Evolutionary conservation across 2,888 invertebrate species (phyloP).

Genomic region (Papilio protenor): DNA sequence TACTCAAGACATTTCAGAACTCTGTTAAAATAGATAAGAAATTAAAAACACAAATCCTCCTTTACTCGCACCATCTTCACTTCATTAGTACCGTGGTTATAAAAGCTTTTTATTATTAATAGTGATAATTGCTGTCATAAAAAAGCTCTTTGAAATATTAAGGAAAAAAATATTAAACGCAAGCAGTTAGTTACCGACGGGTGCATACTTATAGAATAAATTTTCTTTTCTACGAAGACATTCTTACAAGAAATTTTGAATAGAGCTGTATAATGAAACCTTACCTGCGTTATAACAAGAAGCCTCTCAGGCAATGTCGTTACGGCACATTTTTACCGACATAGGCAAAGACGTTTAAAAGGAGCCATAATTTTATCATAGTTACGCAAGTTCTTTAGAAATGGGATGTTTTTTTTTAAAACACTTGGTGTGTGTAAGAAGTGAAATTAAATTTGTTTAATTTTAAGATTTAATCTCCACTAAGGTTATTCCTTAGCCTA

Average conservation of each 20-base stretch:
- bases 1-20: background rate
- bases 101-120: slow-evolving; percentile 20
- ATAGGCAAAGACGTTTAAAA: background rate
- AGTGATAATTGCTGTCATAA: slow-evolving; percentile 12
- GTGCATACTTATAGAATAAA: slow-evolving; percentile 15
- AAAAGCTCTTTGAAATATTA: slow-evolving; percentile 13
- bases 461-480: no score
- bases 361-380: slow-evolving; percentile 12
- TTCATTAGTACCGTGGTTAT: background rate
- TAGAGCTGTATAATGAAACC: slow-evolving; percentile 23
- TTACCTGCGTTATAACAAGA: slow-evolving; percentile 22
- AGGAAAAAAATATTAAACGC: slow-evolving; percentile 5
- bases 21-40: background rate
- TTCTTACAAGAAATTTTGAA: slow-evolving; percentile 27
- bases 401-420: background rate
- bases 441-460: background rate
- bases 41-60: background rate
- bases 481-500: no score
- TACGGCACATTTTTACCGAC: slow-evolving; percentile 10
- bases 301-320: slow-evolving; percentile 21
- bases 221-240: slow-evolving; percentile 11
- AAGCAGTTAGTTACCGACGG: slow-evolving; percentile 17
- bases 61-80: background rate
- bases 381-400: slow-evolving; percentile 18
- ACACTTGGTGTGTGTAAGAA: background rate